A percentile compares a stretch with the other conserved stretches of the same genome.
Evolutionary conservation across 92 coral and sea anemone species (phyloP).

Genomic region (Phenganax marumi): DNA sequence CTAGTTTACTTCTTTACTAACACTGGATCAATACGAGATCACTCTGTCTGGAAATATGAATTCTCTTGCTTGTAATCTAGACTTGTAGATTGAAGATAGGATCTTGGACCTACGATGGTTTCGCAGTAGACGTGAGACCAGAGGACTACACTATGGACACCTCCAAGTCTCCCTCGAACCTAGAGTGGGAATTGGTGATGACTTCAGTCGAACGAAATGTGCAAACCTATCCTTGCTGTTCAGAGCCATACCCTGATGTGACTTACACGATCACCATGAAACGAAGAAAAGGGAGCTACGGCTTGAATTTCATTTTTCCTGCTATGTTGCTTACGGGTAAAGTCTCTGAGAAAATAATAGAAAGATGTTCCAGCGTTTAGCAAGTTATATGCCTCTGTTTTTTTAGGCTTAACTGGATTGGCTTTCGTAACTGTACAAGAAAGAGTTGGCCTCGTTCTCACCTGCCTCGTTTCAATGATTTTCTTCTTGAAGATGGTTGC

Average conservation of each 20-base stretch:
- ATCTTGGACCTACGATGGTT: conserved; percentile 43
- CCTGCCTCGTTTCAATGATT: conserved; percentile 42
- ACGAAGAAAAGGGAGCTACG: neutral
- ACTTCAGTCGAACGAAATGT: conserved; percentile 18
- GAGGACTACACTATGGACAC: conserved; percentile 20
- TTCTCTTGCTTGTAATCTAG: neutral
- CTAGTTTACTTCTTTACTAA: neutral
- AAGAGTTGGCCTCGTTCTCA: conserved; percentile 26
- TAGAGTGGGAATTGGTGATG: conserved; percentile 31
- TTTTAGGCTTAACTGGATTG: conserved; percentile 26
- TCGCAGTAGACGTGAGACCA: conserved; percentile 21
- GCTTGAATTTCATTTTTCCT: conserved; percentile 7
- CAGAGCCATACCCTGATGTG: conserved; percentile 38
- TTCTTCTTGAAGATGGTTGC: conserved; percentile 44
- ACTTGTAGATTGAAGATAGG: conserved; percentile 27
- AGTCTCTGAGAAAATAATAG: conserved; percentile 77
- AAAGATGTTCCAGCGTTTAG: conserved; percentile 40
- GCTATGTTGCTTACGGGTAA: conserved; percentile 57
- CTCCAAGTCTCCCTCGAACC: conserved; percentile 33
- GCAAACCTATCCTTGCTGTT: conserved; percentile 10
- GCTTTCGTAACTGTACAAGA: conserved; percentile 20
- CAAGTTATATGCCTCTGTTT: neutral
- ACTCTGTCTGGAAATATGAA: neutral
- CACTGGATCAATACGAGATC: neutral
- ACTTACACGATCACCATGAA: conserved; percentile 29